Evolutionary conservation across 2,113 vertebrate genomes (phyloP).

Genomic region (Heterocephalus glaber): DNA sequence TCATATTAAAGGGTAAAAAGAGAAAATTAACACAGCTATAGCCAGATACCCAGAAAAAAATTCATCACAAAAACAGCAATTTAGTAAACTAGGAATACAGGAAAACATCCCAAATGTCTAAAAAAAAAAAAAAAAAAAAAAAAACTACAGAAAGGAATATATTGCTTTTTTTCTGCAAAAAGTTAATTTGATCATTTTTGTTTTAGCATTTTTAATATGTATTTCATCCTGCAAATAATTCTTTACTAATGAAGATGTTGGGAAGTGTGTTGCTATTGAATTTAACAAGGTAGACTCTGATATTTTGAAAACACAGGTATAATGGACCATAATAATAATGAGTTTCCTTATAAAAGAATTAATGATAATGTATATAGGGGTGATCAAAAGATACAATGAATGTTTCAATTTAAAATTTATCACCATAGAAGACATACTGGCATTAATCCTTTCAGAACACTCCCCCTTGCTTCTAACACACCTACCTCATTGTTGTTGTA

Average conservation of each 20-base stretch:
- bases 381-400: not conserved
- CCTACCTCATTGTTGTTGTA: not conserved
- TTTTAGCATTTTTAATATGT: not conserved
- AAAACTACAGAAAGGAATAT: not conserved
- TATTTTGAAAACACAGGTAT: not conserved
- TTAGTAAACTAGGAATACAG: not conserved
- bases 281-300: not conserved
- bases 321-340: not conserved
- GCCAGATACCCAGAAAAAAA: not conserved
- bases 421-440: not conserved
- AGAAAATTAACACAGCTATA: not conserved
- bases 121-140: no score
- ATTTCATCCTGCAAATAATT: not conserved
- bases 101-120: not conserved
- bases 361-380: not conserved
- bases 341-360: not conserved
- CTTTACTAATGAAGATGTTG: not conserved
- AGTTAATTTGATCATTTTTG: not conserved
- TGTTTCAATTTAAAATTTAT: no score
- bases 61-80: not conserved
- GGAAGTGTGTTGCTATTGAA: not conserved
- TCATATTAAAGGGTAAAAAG: not conserved
- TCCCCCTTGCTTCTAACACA: not conserved
- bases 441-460: not conserved
- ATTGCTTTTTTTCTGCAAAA: not conserved